These are phyloP conservation scores for Hypomecis atomaria DNA, from an alignment of 2,888 invertebrate species.

Conservation along the genomic window DNA sequence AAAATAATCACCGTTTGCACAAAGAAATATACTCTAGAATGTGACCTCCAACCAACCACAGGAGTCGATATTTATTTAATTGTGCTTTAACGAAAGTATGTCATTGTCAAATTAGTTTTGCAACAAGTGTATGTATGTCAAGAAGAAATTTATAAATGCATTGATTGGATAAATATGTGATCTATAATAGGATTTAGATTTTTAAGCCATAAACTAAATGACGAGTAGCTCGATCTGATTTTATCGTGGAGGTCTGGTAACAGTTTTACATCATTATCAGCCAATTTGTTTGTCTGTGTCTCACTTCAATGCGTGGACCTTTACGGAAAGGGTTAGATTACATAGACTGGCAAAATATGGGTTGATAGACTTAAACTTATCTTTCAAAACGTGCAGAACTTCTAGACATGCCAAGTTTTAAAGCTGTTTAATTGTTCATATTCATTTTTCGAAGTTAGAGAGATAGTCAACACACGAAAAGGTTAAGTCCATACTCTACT, in stretches of 20 bases:
- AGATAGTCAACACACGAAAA: too few species aligned
- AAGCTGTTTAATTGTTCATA: too few species aligned
- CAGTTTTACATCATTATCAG: too few species aligned
- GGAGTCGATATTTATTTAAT: slow-evolving; percentile 48
- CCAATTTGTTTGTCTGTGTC: too few species aligned
- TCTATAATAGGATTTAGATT: slow-evolving; percentile 1
- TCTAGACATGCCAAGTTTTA: too few species aligned
- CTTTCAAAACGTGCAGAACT: too few species aligned
- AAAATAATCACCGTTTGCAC: slow-evolving; percentile 27
- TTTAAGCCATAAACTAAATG: neutral
- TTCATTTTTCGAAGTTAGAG: too few species aligned
- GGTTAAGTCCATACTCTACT: too few species aligned
- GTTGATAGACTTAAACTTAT: too few species aligned
- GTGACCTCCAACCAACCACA: slow-evolving; percentile 38
- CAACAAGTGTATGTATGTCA: slow-evolving; percentile 59
- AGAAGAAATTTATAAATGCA: slow-evolving; percentile 50
- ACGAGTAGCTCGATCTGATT: neutral
- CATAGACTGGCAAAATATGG: too few species aligned
- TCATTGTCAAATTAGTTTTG: slow-evolving; percentile 68
- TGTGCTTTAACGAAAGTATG: slow-evolving; percentile 66
- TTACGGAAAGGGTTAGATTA: too few species aligned
- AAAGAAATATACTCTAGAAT: slow-evolving; percentile 30
- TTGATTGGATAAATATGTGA: slow-evolving; percentile 35
- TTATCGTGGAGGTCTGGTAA: neutral
- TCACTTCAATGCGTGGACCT: too few species aligned